These are phyloP conservation scores for Neolamprologus variostigma DNA, from an alignment of 2,113 vertebrate species.

Conservation along the genomic window DNA sequence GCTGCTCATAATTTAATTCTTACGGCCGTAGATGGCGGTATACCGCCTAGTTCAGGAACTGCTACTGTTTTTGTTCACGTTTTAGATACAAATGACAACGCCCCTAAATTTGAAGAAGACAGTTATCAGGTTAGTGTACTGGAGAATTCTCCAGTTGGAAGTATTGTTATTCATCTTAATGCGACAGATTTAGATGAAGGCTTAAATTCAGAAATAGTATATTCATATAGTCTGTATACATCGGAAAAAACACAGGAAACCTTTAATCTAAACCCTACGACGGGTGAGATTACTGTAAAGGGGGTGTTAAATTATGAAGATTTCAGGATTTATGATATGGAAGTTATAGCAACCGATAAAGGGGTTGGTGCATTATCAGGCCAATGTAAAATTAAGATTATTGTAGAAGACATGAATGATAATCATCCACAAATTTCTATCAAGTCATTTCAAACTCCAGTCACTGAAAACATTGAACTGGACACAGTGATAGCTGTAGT, in stretches of 20 bases:
- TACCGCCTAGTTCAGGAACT: constrained; percentile 56
- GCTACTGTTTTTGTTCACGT: constrained; percentile 54
- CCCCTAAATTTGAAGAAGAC: constrained; percentile 46
- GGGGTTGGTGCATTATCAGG: constrained; percentile 5
- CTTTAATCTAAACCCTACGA: constrained; percentile 64
- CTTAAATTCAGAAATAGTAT: constrained; percentile 45
- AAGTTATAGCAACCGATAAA: background rate
- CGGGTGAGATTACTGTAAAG: constrained; percentile 69
- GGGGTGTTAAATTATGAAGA: constrained; percentile 69
- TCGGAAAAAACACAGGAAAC: constrained; percentile 40
- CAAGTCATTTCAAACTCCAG: constrained; percentile 57
- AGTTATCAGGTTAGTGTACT: constrained; percentile 30
- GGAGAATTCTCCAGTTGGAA: constrained; percentile 48
- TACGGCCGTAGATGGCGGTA: constrained; percentile 63
- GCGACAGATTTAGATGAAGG: constrained; percentile 44
- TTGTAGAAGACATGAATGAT: constrained; percentile 70
- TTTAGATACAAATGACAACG: constrained; percentile 62
- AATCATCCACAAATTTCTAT: constrained; percentile 65
- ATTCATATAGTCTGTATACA: constrained; percentile 63
- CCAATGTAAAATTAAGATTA: background rate
- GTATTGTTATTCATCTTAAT: constrained; percentile 26
- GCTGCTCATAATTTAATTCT: constrained; percentile 55
- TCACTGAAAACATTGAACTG: constrained; percentile 46
- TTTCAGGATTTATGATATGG: background rate
- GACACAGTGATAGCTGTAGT: constrained; percentile 66